Base-by-base conservation (phyloP, 1,140 invertebrate genomes). In the Drosophila nigrodunni region DNA sequence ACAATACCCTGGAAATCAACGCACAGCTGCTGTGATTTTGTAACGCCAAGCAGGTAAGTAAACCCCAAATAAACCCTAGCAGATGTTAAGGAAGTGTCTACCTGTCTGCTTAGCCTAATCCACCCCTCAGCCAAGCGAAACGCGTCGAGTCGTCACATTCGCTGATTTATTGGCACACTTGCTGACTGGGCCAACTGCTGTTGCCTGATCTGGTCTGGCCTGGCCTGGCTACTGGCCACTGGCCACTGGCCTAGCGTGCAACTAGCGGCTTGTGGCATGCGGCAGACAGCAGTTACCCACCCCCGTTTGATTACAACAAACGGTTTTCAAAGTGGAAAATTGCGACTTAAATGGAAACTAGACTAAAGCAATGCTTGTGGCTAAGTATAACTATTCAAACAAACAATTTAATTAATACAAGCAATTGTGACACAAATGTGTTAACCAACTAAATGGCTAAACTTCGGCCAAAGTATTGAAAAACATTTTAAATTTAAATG, bases 101-200 rank as follows among this genome's bases (percentile, higher is more conserved):
- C 50, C 50, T 37, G 50, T 34, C 21, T 18, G 34, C 54, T 41
- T 9, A 21, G 18, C 15, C 6, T 43, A 18, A 47, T 21, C 58
- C 15, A 30, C 25, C 25, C 2, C 9, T 10, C 18, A 55, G 7
- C 15, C 9, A 41, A 43, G 18, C 39, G 2, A 25, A 6, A 37
- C 7, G n/a, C 25, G 18, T 7, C 21, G 21, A 43, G 43, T 62
- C 82, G 82, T 75, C 72, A 88, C 72, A 81, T 80, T 87, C 83
- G 65, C 60, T 88, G 83, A 82, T 87, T 87, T 87, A 87, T 87
- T 87, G 83, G 83, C 82, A 81, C 82, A 88, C 69, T 77, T 69
- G 76, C 34, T 43, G 77, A 88, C 77, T 82, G 69, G 82, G 80
- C 77, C 83, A 87, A 65, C 74, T 59, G 70, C 61, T 18, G 37